phyloP scores from a whole-genome alignment of 1,140 invertebrate genomes.

The Caerostris darwini region DNA sequence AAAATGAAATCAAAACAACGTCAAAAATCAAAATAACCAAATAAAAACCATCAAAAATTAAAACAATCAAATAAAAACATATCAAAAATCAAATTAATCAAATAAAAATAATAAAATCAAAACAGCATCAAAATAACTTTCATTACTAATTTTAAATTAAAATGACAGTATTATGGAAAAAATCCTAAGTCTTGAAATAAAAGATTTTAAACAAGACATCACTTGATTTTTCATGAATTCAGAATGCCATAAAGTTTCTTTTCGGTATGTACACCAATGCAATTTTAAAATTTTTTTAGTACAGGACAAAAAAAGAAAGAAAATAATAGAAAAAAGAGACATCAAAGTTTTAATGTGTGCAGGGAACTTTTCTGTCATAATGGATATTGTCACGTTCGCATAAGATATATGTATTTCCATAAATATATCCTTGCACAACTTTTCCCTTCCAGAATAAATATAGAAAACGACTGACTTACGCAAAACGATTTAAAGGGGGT shows the following conservation, averaged over 20 bases:
- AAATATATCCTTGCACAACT: conserved; percentile 67
- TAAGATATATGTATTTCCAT: conserved; percentile 71
- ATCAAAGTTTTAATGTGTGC: conserved; percentile 62
- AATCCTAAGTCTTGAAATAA: not conserved
- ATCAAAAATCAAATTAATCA: no score
- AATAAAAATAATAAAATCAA: no score
- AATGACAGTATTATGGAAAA: not conserved
- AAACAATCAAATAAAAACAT: no score
- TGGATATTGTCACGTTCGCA: conserved; percentile 53
- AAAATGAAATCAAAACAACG: no score
- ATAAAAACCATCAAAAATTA: no score
- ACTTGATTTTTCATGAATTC: not conserved
- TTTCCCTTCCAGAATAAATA: conserved; percentile 52
- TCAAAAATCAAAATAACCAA: no score
- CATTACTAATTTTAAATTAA: not conserved
- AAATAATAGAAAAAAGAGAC: not conserved
- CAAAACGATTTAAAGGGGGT: conserved; percentile 65
- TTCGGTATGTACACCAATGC: not conserved
- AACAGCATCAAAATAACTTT: not conserved
- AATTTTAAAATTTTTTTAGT: not conserved
- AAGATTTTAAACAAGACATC: not conserved
- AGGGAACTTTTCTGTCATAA: conserved; percentile 44
- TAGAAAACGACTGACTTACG: conserved; percentile 61
- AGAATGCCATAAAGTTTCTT: not conserved
- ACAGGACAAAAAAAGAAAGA: not conserved